phyloP scores from a whole-genome alignment of 1,140 invertebrate species.

The Acyrthosiphon pisum region DNA sequence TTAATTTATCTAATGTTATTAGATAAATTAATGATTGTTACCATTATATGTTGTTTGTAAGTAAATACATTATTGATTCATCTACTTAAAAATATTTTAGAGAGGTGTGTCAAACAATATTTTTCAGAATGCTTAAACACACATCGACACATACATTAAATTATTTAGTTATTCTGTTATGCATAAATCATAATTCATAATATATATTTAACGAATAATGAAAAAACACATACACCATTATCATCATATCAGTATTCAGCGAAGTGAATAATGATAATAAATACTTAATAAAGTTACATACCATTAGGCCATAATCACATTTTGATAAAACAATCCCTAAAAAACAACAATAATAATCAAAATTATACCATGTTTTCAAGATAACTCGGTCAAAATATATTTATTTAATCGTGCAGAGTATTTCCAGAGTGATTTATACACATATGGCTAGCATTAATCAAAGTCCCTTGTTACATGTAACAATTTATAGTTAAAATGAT shows the following conservation, averaged over 20 bases:
- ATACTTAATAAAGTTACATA: not conserved
- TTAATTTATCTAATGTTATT: too few relatives aligned
- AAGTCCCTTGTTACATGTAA: not conserved
- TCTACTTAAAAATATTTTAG: not conserved
- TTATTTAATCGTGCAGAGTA: too few relatives aligned
- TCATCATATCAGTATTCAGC: not conserved
- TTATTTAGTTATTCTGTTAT: not conserved
- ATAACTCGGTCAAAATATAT: too few relatives aligned
- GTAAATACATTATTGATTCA: not conserved
- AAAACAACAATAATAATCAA: not conserved
- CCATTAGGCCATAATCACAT: not conserved
- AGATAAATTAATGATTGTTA: not conserved
- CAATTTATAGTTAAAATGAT: not conserved
- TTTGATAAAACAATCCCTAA: not conserved
- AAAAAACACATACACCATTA: not conserved
- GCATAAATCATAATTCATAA: not conserved
- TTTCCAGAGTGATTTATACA: not conserved
- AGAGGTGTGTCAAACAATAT: not conserved
- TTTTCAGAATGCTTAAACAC: not conserved
- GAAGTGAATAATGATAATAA: not conserved
- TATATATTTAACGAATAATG: not conserved
- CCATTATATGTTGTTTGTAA: not conserved
- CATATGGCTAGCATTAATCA: not conserved
- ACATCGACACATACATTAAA: not conserved
- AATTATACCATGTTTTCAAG: too few relatives aligned